Conservation (phyloP, 2,888 invertebrate species). For the Andrena praecox region DNA sequence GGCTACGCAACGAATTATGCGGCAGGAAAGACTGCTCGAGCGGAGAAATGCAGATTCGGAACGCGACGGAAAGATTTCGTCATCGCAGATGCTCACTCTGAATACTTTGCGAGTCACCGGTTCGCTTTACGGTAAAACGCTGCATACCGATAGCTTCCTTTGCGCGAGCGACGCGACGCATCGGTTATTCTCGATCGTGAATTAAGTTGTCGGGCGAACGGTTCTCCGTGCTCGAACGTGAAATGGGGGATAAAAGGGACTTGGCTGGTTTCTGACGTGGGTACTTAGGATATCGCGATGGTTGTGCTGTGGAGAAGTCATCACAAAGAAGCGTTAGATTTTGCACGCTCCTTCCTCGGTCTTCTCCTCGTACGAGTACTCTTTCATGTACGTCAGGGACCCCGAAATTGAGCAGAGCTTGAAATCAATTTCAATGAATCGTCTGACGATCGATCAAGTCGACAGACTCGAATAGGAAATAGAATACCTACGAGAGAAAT, state of each 20-base stretch:
- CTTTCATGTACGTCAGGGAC: slow-evolving; percentile 72
- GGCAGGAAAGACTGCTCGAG: slow-evolving; percentile 22
- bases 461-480: background rate
- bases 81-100: slow-evolving; percentile 61
- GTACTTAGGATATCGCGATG: no score
- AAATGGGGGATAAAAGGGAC: slow-evolving; percentile 17
- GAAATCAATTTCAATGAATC: slow-evolving; percentile 70
- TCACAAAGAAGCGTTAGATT: slow-evolving; percentile 80
- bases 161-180: slow-evolving; percentile 8
- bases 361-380: slow-evolving; percentile 66
- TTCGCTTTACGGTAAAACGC: slow-evolving; percentile 47
- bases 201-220: slow-evolving; percentile 8
- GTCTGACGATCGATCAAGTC: slow-evolving; percentile 52
- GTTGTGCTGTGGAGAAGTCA: slow-evolving; percentile 78
- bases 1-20: slow-evolving; percentile 56
- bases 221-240: background rate
- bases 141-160: slow-evolving; percentile 18
- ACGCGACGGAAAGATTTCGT: slow-evolving; percentile 63
- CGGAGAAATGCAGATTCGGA: slow-evolving; percentile 62
- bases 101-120: slow-evolving; percentile 62
- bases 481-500: background rate
- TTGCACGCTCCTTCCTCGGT: slow-evolving; percentile 80
- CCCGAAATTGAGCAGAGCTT: slow-evolving; percentile 69
- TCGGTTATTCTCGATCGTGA: slow-evolving; percentile 21
- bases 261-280: background rate